A percentile compares a stretch with the other conserved stretches of the same genome.
Evolutionary conservation across 2,797 vertebrate genomes (phyloP).

Genomic region (Amazona finschi): DNA sequence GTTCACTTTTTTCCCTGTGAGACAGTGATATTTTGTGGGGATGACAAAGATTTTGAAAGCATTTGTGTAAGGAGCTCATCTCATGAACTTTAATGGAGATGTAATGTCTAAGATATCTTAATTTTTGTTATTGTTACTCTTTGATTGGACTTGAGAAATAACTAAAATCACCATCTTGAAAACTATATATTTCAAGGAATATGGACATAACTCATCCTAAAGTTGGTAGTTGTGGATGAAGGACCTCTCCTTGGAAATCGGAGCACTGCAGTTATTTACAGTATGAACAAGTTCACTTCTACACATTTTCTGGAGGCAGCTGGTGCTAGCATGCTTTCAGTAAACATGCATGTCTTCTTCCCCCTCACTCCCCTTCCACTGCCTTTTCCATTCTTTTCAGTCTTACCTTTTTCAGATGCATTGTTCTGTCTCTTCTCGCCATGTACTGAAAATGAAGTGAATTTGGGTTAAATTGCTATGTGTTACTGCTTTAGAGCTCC

Average conservation of each 20-base stretch:
- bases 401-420: not conserved
- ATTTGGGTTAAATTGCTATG: not conserved
- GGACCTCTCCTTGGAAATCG: not conserved
- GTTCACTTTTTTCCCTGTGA: not conserved
- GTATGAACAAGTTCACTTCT: not conserved
- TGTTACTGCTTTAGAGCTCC: not conserved
- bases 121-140: not conserved
- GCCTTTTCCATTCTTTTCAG: not conserved
- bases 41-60: not conserved
- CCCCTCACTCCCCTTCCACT: not conserved
- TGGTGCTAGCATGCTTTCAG: not conserved
- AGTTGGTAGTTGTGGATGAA: not conserved
- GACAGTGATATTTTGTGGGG: not conserved
- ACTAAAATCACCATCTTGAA: not conserved
- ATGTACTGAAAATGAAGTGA: not conserved
- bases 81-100: not conserved
- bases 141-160: not conserved
- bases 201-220: not conserved
- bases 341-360: not conserved
- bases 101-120: not conserved
- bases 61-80: not conserved
- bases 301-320: not conserved
- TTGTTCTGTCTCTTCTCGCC: not conserved
- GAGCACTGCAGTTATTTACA: constrained; percentile 8
- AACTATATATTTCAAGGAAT: not conserved